These are phyloP conservation scores for Drosophila truncata DNA, from an alignment of 1,140 invertebrate species.

Conservation along the genomic window DNA sequence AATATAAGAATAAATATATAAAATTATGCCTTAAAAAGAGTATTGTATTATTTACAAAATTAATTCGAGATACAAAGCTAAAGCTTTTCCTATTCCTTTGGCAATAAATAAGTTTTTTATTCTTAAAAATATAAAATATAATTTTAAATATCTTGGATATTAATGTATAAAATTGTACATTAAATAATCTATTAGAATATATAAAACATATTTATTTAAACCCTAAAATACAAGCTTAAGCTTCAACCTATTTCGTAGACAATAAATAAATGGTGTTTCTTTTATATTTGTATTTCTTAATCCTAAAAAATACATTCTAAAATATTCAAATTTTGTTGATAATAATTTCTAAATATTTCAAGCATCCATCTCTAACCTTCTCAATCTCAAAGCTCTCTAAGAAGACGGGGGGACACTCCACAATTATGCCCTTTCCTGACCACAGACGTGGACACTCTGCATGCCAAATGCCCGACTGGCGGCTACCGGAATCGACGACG, in stretches of 20 bases:
- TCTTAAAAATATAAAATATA: too few species aligned
- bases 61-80: too few species aligned
- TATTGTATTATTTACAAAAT: too few species aligned
- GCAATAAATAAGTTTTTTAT: too few species aligned
- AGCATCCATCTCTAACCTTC: slow-evolving; percentile 2
- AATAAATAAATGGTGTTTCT: background rate
- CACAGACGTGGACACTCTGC: slow-evolving; percentile 72
- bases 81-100: too few species aligned
- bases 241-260: accelerated
- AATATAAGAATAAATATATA: too few species aligned
- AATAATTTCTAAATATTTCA: background rate
- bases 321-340: too few species aligned
- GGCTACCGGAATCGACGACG: slow-evolving; percentile 13
- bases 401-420: slow-evolving; percentile 28
- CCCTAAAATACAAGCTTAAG: background rate
- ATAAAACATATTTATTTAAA: background rate
- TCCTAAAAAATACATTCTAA: too few species aligned
- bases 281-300: too few species aligned
- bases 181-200: background rate
- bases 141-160: too few species aligned
- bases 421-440: slow-evolving; percentile 60
- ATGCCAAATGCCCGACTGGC: slow-evolving; percentile 58
- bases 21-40: too few species aligned
- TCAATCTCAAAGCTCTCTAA: background rate
- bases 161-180: background rate